phyloP scores from a whole-genome alignment of 92 coral and sea anemone species.

The Muricea muricata region DNA sequence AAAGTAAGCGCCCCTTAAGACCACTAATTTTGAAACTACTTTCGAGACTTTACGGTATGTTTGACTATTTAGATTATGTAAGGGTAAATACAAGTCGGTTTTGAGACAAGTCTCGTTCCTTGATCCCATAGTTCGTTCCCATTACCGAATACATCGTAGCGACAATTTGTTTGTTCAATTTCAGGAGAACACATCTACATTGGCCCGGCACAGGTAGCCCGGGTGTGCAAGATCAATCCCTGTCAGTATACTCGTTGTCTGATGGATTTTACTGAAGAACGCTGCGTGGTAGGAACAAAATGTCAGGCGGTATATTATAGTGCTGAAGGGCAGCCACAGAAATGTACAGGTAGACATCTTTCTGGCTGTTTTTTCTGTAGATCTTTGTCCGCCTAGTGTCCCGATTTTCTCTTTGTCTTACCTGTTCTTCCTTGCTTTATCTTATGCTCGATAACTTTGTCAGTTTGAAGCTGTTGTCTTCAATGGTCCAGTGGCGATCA shows the following conservation, averaged over 20 bases:
- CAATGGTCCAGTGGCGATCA: no score
- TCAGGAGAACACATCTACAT: constrained; percentile 78
- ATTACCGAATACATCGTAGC: no score
- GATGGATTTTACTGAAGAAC: constrained; percentile 79
- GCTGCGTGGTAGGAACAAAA: constrained; percentile 93
- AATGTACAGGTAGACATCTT: constrained; percentile 81
- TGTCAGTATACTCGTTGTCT: constrained; percentile 91
- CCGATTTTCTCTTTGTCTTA: background rate
- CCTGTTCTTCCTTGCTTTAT: background rate
- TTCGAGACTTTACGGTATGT: no score
- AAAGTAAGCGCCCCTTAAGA: no score
- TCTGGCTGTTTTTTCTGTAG: background rate
- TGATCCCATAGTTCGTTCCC: no score
- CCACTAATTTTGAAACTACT: no score
- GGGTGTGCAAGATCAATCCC: constrained; percentile 90
- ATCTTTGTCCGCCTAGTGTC: no score
- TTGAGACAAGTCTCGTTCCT: no score
- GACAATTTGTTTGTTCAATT: background rate
- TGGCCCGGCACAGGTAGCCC: constrained; percentile 17
- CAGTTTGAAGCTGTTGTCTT: no score
- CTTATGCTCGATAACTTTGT: no score
- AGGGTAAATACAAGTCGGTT: no score
- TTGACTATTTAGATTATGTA: no score
- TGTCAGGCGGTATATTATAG: constrained; percentile 95
- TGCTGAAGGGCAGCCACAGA: constrained; percentile 82